Evolutionary conservation across 2,113 vertebrate genomes (phyloP).

Genomic region (Onychorhynchus coronatus): DNA sequence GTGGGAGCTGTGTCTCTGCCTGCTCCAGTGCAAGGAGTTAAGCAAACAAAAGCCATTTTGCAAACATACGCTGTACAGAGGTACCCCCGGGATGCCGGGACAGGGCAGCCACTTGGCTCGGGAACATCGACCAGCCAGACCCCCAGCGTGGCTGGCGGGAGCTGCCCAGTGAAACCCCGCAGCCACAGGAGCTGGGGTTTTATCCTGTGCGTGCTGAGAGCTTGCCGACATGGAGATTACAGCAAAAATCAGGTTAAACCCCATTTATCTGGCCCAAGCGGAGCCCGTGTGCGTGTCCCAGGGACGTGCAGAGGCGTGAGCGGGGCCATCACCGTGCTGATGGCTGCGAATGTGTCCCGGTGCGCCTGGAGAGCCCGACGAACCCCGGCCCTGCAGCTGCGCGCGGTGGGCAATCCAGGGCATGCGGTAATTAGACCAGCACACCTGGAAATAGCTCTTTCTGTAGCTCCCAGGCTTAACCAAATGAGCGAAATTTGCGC

Average conservation of each 20-base stretch:
- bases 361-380: background rate
- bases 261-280: slow-evolving; percentile 9
- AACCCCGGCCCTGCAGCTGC: background rate
- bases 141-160: background rate
- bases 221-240: background rate
- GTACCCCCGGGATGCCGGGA: background rate
- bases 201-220: background rate
- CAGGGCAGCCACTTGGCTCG: background rate
- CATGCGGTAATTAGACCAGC: background rate
- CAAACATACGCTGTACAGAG: background rate
- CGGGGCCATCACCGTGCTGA: rapidly evolving
- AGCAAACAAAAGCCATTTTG: slow-evolving; percentile 27
- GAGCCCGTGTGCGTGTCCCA: background rate
- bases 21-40: background rate
- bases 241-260: slow-evolving; percentile 49
- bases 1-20: background rate
- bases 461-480: slow-evolving; percentile 53
- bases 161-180: background rate
- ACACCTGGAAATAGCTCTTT: slow-evolving; percentile 20
- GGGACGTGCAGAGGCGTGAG: background rate
- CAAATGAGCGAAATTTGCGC: slow-evolving; percentile 22
- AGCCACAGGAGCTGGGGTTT: background rate
- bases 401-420: background rate
- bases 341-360: background rate
- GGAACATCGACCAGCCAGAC: rapidly evolving